phyloP scores from a whole-genome alignment of 1,140 invertebrate species.

The Orchesella cincta region DNA sequence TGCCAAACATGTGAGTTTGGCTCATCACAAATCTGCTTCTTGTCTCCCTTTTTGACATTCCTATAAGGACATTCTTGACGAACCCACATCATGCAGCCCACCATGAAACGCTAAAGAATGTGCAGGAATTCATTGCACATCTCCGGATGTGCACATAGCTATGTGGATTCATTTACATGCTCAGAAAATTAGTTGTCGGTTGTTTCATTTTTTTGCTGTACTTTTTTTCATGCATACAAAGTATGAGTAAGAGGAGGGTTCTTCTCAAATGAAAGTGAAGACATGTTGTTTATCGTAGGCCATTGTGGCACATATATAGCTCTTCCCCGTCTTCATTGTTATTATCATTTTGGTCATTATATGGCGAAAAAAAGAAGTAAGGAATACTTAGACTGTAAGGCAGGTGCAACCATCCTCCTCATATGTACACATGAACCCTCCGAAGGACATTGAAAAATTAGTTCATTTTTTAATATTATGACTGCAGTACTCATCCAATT shows the following conservation, averaged over 20 bases:
- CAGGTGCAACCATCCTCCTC: no score
- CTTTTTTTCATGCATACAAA: neutral
- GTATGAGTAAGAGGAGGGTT: neutral
- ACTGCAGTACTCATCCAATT: neutral
- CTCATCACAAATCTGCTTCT: no score
- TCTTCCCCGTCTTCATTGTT: neutral
- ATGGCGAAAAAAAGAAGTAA: neutral
- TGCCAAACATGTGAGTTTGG: no score
- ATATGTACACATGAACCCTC: no score
- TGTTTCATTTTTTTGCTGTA: neutral
- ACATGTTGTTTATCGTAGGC: neutral
- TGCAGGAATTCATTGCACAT: no score
- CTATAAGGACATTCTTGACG: no score
- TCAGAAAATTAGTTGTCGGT: slow-evolving; percentile 24
- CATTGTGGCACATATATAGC: neutral
- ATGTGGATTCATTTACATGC: neutral
- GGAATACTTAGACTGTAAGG: no score
- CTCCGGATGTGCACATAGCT: no score
- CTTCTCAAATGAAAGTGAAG: slow-evolving; percentile 2
- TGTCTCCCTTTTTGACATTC: no score
- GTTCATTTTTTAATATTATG: neutral
- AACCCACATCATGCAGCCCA: no score
- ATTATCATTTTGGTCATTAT: neutral
- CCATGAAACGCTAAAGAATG: no score
- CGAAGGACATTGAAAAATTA: neutral